These are phyloP conservation scores for Pomatostomus ruficeps DNA, from an alignment of 2,113 vertebrate genomes.

Conservation along the genomic window DNA sequence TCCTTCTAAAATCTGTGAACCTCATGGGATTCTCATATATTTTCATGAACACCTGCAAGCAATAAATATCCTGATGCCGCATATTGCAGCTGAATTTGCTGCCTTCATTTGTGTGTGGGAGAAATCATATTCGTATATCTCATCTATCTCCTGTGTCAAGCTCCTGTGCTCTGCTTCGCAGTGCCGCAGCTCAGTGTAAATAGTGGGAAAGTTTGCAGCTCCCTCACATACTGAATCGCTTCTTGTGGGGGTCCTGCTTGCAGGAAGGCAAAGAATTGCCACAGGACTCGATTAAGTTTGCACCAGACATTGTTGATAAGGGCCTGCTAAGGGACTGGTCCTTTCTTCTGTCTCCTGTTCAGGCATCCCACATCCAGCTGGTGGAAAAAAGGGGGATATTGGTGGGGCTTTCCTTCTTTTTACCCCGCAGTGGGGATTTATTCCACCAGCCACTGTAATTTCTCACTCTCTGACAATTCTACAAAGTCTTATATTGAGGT, in stretches of 20 bases:
- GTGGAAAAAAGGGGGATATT: background rate
- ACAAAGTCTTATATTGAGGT: background rate
- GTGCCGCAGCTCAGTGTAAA: slow-evolving; percentile 13
- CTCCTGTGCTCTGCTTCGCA: background rate
- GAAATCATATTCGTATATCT: slow-evolving; percentile 17
- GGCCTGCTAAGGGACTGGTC: background rate
- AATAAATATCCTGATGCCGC: slow-evolving; percentile 35
- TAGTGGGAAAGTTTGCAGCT: slow-evolving; percentile 11
- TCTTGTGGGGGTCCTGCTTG: background rate
- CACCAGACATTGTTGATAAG: background rate
- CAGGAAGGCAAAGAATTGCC: background rate
- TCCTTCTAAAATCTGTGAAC: slow-evolving; percentile 62
- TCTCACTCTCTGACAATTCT: background rate
- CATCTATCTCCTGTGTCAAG: slow-evolving; percentile 46
- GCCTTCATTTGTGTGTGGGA: slow-evolving; percentile 17
- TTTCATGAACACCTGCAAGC: slow-evolving; percentile 62
- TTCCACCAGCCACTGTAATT: background rate
- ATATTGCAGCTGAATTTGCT: slow-evolving; percentile 47
- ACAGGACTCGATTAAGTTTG: background rate
- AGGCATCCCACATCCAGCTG: background rate
- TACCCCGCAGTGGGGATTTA: background rate
- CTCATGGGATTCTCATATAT: slow-evolving; percentile 62
- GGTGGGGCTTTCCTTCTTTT: background rate
- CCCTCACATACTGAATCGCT: background rate
- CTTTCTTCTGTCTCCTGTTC: background rate